These are phyloP conservation scores for Lepus americanus DNA, from an alignment of 2,113 vertebrate species.

Conservation along the genomic window DNA sequence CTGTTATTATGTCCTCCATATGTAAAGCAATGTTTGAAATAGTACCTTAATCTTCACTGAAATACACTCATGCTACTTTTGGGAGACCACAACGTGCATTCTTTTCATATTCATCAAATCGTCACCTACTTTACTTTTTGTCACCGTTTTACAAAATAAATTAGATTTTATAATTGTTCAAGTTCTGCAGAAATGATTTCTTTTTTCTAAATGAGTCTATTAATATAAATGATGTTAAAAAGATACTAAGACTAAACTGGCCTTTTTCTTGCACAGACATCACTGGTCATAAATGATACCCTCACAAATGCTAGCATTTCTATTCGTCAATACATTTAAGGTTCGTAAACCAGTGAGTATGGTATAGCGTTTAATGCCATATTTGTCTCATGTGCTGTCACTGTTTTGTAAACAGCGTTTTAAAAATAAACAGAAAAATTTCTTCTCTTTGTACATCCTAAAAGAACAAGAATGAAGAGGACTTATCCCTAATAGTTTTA, in stretches of 20 bases:
- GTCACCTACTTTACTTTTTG: neutral
- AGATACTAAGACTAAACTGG: neutral
- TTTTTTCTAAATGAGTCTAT: neutral
- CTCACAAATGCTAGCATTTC: neutral
- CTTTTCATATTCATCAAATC: neutral
- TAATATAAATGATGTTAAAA: neutral
- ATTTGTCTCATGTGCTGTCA: neutral
- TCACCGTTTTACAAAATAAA: neutral
- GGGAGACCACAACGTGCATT: neutral
- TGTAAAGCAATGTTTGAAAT: neutral
- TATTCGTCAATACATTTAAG: neutral
- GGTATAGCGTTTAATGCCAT: neutral
- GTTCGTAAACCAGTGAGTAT: neutral
- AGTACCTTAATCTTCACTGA: neutral
- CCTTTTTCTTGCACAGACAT: neutral
- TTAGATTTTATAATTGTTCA: neutral
- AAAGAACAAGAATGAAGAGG: neutral
- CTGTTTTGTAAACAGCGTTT: neutral
- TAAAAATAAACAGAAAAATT: neutral
- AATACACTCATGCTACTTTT: neutral
- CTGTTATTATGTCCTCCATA: neutral
- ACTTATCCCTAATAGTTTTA: neutral
- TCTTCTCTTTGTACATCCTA: neutral
- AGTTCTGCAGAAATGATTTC: neutral
- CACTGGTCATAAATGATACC: neutral